A percentile compares a stretch with the other conserved stretches of the same genome.
These are phyloP conservation scores for Pipa parva DNA, from an alignment of 2,113 vertebrate species.

Conservation along the genomic window DNA sequence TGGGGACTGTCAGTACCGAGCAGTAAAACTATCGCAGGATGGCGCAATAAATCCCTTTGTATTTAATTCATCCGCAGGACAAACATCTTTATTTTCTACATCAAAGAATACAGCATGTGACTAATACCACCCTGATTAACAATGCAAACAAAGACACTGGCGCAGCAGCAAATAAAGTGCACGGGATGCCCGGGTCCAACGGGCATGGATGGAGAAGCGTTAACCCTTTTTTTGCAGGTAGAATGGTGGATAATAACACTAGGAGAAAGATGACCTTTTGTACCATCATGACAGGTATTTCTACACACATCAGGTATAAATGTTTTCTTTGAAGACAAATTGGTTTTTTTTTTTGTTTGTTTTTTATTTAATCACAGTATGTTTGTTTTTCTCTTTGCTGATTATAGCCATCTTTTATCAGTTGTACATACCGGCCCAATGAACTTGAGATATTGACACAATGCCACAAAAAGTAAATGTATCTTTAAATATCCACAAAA, in stretches of 20 bases:
- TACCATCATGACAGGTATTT: too few relatives aligned
- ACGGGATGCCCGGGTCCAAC: too few relatives aligned
- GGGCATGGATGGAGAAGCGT: background rate
- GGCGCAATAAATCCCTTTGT: background rate
- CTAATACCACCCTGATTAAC: background rate
- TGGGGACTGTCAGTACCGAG: background rate
- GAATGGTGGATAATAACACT: background rate
- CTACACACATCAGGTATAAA: too few relatives aligned
- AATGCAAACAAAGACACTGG: background rate
- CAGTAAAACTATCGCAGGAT: background rate
- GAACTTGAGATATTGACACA: too few relatives aligned
- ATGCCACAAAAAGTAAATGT: too few relatives aligned
- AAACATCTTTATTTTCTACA: background rate
- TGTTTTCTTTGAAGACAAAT: too few relatives aligned
- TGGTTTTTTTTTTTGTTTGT: too few relatives aligned
- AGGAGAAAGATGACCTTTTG: background rate
- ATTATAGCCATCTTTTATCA: too few relatives aligned
- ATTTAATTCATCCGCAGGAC: background rate
- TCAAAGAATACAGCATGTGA: background rate
- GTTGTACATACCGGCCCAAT: too few relatives aligned
- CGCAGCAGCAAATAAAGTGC: background rate
- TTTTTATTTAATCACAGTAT: too few relatives aligned
- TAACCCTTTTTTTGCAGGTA: background rate
- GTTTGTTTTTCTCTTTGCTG: too few relatives aligned
- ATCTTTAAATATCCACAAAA: too few relatives aligned